Base-by-base conservation (phyloP, 2,888 invertebrate species). In the Melanostoma scalare region DNA sequence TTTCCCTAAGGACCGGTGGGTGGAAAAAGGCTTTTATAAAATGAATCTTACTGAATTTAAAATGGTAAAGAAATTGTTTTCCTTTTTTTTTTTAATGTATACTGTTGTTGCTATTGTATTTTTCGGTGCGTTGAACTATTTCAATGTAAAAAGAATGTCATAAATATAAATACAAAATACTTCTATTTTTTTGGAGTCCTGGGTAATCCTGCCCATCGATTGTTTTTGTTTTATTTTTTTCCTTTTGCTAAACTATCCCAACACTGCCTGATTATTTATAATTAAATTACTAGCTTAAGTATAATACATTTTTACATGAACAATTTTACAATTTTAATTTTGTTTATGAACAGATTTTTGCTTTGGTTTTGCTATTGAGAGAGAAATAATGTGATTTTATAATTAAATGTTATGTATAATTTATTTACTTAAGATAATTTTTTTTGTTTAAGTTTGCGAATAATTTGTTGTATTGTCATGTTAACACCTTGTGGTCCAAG, bases 401-500 rank as follows among this genome's bases (percentile, higher is more conserved):
- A 35, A 50, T 69, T 73, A 52, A 35, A 63, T 63, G 36, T 74
- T 46, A 72, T 76, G 69, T 85, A 73, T 80, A 81, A 68, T 75
- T 75, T 50, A 56, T 84, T 84, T 79, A 73, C 65, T 84, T 84
- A 84, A 78, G 55, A 61, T 75, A 63, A 79, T 33, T 67, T 79
- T 79, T 53, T 53, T 60, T 68, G 8, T 48, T 80, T 56, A 73
- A 71, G 53, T 76, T 79, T 79, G 69, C 42, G 72, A 80, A 72
- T 85, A 77, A 68, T 60, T 80, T 68, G 30, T 86, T 86, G 86
- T 87, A 87, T 87, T 87, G 87, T 87, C 87, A 86, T 86, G 86
- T 87, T 86, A 87, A 86, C 86, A 87, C 86, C 86, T 78, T 86
- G 86, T 87, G 87, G 87, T 87, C 87, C 87, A 86, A 87, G 73